These are phyloP conservation scores for Charina bottae DNA, from an alignment of 2,113 vertebrate genomes.

Conservation along the genomic window DNA sequence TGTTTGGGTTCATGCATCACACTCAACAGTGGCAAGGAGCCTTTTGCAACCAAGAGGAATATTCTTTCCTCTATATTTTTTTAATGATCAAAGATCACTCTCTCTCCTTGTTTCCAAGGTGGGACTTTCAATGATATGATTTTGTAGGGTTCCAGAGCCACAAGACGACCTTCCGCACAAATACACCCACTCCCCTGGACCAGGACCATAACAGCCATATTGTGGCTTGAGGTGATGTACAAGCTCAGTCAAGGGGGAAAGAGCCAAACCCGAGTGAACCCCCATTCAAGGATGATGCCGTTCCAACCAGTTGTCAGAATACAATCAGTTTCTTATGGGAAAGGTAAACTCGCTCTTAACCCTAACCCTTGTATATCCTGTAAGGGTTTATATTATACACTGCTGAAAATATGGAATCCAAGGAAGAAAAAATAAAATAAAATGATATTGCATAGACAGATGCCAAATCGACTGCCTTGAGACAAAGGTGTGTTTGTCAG, in stretches of 20 bases:
- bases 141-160: not conserved
- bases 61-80: not conserved
- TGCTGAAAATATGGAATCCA: not conserved
- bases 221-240: not conserved
- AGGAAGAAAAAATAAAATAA: not conserved
- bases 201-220: not conserved
- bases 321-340: not conserved
- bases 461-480: not conserved
- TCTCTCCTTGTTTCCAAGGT: not conserved
- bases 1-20: not conserved
- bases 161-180: not conserved
- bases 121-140: not conserved
- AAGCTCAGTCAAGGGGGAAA: not conserved
- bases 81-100: not conserved
- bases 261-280: not conserved
- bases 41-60: not conserved
- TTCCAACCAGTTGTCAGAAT: not conserved
- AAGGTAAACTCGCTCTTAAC: not conserved
- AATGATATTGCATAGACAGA: not conserved
- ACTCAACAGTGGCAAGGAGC: not conserved
- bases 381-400: not conserved
- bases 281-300: not conserved
- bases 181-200: not conserved
- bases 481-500: not conserved
- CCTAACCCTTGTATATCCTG: not conserved